These are phyloP conservation scores for Oligia strigilis DNA, from an alignment of 2,888 invertebrate genomes.

Conservation along the genomic window DNA sequence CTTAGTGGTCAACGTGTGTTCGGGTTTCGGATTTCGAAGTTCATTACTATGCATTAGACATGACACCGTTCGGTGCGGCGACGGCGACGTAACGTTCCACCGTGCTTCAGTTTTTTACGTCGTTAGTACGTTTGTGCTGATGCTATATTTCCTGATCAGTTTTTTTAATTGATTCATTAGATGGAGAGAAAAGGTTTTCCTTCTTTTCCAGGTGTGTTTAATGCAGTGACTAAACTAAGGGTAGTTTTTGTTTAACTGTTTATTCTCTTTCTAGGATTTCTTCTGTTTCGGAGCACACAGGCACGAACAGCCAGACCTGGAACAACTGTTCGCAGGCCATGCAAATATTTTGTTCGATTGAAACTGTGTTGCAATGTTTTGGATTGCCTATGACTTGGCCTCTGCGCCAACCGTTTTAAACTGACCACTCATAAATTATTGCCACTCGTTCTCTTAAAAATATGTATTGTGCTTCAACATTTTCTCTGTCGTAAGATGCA, in stretches of 20 bases:
- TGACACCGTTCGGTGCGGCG: slow-evolving; percentile 27
- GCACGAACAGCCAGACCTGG: background rate
- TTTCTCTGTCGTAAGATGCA: background rate
- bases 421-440: background rate
- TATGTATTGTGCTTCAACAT: background rate
- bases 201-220: background rate
- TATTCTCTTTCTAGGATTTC: background rate
- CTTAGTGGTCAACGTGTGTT: slow-evolving; percentile 42
- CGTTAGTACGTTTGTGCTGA: background rate
- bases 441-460: background rate
- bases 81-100: background rate
- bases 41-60: slow-evolving; percentile 61
- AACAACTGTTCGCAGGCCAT: background rate
- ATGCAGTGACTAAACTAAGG: background rate
- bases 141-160: background rate
- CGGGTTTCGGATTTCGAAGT: slow-evolving; percentile 33
- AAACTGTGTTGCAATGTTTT: background rate
- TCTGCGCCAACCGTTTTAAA: background rate
- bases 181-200: background rate
- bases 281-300: background rate
- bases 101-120: slow-evolving; percentile 18
- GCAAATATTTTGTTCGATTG: background rate
- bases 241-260: background rate
- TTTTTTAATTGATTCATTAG: background rate
- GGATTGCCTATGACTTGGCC: background rate